Percentiles rank a stretch among this genome's conserved stretches.
Conservation (phyloP, 2,113 vertebrate species). For the Corydoras maculifer region DNA sequence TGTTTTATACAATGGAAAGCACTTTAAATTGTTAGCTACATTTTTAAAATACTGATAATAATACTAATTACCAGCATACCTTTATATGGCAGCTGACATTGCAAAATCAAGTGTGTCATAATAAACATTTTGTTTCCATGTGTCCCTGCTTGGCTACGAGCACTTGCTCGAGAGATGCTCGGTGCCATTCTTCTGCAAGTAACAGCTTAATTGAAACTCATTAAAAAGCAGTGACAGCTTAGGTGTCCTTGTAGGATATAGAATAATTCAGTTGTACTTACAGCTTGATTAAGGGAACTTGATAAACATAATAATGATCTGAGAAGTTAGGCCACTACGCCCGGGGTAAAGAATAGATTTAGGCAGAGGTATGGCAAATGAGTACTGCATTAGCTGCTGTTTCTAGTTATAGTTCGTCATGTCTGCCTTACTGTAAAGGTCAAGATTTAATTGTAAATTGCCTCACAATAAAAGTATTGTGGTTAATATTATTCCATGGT, state of each 20-base stretch:
- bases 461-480: too few species aligned
- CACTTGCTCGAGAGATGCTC: slow-evolving; percentile 19
- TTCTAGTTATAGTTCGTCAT: neutral
- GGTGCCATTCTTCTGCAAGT: too few species aligned
- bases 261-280: slow-evolving; percentile 69
- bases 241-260: slow-evolving; percentile 70
- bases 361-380: neutral
- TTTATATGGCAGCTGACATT: neutral
- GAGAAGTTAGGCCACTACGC: slow-evolving; percentile 44
- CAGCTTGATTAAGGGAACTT: slow-evolving; percentile 67
- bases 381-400: neutral
- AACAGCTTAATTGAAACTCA: too few species aligned
- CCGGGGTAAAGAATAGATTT: too few species aligned
- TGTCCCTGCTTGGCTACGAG: slow-evolving; percentile 38
- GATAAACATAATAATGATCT: slow-evolving; percentile 55
- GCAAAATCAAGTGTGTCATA: slow-evolving; percentile 16
- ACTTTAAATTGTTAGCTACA: too few species aligned
- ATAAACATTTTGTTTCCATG: slow-evolving; percentile 37
- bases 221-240: slow-evolving; percentile 54
- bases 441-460: neutral
- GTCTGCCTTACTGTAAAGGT: neutral
- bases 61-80: too few species aligned
- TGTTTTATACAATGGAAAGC: too few species aligned
- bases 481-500: too few species aligned
- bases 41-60: too few species aligned